A percentile compares a stretch with the other conserved stretches of the same genome.
phyloP scores from a whole-genome alignment of 1,140 invertebrate species.

The Pogonomyrmex californicus region DNA sequence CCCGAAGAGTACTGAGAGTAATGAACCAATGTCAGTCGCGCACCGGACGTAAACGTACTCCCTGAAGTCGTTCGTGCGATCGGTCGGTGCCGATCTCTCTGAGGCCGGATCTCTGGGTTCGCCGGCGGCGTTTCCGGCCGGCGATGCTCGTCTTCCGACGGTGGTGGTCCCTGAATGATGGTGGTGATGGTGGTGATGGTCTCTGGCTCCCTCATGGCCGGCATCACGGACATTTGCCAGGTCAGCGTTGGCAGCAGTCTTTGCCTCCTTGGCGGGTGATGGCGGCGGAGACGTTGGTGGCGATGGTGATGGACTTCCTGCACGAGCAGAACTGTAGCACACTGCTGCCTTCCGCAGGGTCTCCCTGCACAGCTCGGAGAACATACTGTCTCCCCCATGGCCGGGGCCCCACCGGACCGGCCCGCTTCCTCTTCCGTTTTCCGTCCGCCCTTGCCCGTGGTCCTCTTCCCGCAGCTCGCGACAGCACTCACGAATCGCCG shows the following conservation, averaged over 20 bases:
- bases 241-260: constrained; percentile 79
- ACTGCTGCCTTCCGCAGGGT: constrained; percentile 88
- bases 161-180: constrained; percentile 62
- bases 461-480: constrained; percentile 4
- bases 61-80: constrained; percentile 71
- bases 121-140: constrained; percentile 53
- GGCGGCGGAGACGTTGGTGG: constrained; percentile 85
- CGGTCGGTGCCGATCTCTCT: constrained; percentile 65
- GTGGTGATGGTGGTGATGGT: constrained; percentile 19
- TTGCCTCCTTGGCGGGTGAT: constrained; percentile 85
- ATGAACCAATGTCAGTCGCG: constrained; percentile 46
- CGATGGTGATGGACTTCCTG: constrained; percentile 84
- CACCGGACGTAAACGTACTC: constrained; percentile 80
- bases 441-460: constrained; percentile 15
- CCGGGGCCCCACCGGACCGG: constrained; percentile 82
- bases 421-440: constrained; percentile 35
- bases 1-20: constrained; percentile 12
- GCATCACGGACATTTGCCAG: constrained; percentile 81
- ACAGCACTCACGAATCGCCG: constrained; percentile 35
- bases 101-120: constrained; percentile 68
- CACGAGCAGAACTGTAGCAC: constrained; percentile 86
- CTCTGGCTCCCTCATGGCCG: constrained; percentile 64
- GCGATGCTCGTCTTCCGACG: constrained; percentile 54
- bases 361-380: constrained; percentile 89
- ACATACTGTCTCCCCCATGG: constrained; percentile 88